Percentiles rank a stretch among this genome's conserved stretches.
Conservation (phyloP, 2,797 vertebrate genomes). For the Microtus californicus region DNA sequence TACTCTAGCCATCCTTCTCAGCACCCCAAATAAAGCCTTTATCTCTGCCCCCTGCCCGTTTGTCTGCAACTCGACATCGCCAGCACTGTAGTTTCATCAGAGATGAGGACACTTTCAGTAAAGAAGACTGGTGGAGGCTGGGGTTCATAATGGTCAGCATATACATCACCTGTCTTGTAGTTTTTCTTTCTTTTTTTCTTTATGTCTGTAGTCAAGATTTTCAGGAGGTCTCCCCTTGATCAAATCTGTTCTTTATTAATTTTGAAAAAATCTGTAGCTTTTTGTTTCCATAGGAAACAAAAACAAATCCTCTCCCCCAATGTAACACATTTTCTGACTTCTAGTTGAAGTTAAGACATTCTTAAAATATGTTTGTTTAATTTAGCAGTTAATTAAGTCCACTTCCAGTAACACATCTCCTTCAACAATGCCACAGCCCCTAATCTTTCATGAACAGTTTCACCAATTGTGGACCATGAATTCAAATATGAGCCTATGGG, state of each 20-base stretch:
- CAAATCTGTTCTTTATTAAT: background rate
- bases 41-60: background rate
- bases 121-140: background rate
- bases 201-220: background rate
- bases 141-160: background rate
- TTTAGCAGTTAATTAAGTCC: too few species aligned
- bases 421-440: background rate
- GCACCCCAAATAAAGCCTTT: slow-evolving; percentile 53
- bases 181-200: background rate
- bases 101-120: background rate
- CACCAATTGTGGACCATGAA: background rate
- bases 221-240: background rate
- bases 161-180: background rate
- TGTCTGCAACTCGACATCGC: background rate
- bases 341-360: background rate
- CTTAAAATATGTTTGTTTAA: too few species aligned
- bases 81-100: background rate
- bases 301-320: background rate
- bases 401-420: background rate
- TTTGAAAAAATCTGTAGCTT: background rate
- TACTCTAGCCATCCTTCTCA: background rate
- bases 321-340: background rate
- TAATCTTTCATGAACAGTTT: background rate
- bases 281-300: background rate
- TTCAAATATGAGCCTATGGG: background rate